Evolutionary conservation across 2,113 vertebrate genomes (phyloP), one percentile per base, ranked within the genome.

Genomic region (Porphyrio hochstetteri): DNA sequence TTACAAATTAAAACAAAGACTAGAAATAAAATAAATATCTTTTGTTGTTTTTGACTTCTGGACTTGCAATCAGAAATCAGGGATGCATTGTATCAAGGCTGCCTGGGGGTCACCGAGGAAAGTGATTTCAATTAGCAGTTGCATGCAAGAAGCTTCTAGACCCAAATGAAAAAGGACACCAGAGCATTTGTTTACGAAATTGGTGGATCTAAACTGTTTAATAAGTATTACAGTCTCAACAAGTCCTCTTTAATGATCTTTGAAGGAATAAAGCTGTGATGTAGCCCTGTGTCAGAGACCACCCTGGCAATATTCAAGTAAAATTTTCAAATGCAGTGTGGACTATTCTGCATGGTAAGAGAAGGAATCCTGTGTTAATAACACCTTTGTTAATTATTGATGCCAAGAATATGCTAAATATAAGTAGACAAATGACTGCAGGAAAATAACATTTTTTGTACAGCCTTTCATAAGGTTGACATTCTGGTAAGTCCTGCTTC

Each of bases 21-120:
- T 68, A 72, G 70, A 92, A 94, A 76, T 42, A 93, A 93, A 90
- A 83, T 19, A 77, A 94, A 67, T 82, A 20, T 76, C 25, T 69
- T 81, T 35, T 61, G 36, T 57, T 69, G 24, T 35, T 91, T 93
- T 87, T 88, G 86, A 91, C 81, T 96, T 93, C 40, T 92, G 72
- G 44, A 64, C 40, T 63, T 2, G 5, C 42, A 40, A 31, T 84
- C 69, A 82, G 65, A 79, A 90, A 82, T 81, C 53, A 76, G 48
- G 48, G 53, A 57, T 46, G 61, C 31, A 35, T 84, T 72, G 44
- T 80, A 92, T 44, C 46, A 56, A 44, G 57, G 56, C 76, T 81
- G 72, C 64, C 92, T 72, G 46, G 21, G 38, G 24, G 46, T 88
- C 72, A 78, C 60, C 25, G 24, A 55, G 13, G 18, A 88, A 93